phyloP scores from a whole-genome alignment of 2,113 vertebrate genomes.

The Phyllopteryx taeniolatus region DNA sequence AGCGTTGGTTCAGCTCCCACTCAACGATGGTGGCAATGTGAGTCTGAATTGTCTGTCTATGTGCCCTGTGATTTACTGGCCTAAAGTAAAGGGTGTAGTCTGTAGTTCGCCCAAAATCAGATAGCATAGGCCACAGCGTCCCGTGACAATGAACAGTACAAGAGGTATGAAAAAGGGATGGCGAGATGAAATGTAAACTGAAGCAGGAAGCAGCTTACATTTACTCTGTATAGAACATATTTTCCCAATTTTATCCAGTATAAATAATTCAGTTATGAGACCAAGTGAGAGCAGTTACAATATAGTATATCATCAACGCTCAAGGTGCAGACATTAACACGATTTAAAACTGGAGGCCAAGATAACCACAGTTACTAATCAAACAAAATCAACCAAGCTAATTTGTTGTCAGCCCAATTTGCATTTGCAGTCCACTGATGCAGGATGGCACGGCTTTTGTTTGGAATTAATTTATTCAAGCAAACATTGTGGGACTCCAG shows the following conservation, averaged over 20 bases:
- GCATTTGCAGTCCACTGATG: constrained; percentile 42
- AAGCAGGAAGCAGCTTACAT: background rate
- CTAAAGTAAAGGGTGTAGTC: no score
- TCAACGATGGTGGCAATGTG: no score
- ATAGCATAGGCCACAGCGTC: no score
- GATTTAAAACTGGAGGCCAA: background rate
- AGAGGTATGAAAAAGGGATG: no score
- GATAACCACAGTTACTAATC: constrained; percentile 30
- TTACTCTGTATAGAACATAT: constrained; percentile 14
- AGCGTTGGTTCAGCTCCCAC: no score
- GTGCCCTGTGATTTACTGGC: no score
- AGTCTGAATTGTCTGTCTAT: no score
- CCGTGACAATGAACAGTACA: no score
- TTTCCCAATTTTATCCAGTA: constrained; percentile 19
- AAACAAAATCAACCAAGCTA: constrained; percentile 32
- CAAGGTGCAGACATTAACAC: background rate
- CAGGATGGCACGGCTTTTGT: constrained; percentile 24
- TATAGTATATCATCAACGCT: constrained; percentile 16
- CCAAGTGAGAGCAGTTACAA: constrained; percentile 10
- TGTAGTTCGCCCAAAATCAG: no score
- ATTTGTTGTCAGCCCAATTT: constrained; percentile 53
- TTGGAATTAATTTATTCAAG: constrained; percentile 33
- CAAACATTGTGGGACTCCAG: constrained; percentile 17
- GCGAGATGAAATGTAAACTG: no score
- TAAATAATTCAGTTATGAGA: constrained; percentile 26